Evolutionary conservation across 2,797 vertebrate genomes (phyloP).

Genomic region (Decapterus maruadsi): DNA sequence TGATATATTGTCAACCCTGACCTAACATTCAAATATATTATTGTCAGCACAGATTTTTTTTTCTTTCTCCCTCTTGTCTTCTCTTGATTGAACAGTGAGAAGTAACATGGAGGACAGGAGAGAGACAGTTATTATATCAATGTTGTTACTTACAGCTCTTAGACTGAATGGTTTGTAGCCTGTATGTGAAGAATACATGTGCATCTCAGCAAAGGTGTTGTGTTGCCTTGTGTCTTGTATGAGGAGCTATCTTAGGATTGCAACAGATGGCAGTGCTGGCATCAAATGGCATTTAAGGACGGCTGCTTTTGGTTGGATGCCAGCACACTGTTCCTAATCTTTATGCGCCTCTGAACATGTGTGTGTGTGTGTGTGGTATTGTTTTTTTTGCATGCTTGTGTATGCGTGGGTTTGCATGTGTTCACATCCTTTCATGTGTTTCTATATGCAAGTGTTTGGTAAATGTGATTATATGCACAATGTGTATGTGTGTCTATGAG

Average conservation of each 20-base stretch:
- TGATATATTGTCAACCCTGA: not conserved
- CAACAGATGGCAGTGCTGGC: conserved; percentile 76
- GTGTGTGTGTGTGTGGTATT: conserved; percentile 12
- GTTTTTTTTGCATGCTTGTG: conserved; percentile 11
- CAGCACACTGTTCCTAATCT: conserved; percentile 43
- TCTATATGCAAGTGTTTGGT: conserved; percentile 48
- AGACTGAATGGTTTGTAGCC: conserved; percentile 23
- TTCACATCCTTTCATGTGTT: conserved; percentile 4
- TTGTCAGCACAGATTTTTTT: not conserved
- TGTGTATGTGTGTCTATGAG: conserved; percentile 17
- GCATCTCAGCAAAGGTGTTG: conserved; percentile 47
- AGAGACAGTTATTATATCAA: not conserved
- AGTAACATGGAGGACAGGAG: conserved; percentile 2
- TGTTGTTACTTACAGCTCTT: conserved; percentile 32
- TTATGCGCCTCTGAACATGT: conserved; percentile 10
- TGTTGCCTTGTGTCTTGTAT: conserved; percentile 52
- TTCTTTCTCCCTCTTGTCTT: not conserved
- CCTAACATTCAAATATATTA: not conserved
- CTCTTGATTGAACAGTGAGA: conserved; percentile 17
- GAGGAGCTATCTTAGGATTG: conserved; percentile 68
- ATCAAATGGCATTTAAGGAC: conserved; percentile 67
- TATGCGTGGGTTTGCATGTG: conserved; percentile 30
- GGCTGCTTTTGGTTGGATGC: conserved; percentile 53
- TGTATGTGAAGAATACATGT: conserved; percentile 52
- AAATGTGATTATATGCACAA: not conserved